Conservation (phyloP, 1,140 invertebrate genomes). For the Anagrus nilaparvatae region DNA sequence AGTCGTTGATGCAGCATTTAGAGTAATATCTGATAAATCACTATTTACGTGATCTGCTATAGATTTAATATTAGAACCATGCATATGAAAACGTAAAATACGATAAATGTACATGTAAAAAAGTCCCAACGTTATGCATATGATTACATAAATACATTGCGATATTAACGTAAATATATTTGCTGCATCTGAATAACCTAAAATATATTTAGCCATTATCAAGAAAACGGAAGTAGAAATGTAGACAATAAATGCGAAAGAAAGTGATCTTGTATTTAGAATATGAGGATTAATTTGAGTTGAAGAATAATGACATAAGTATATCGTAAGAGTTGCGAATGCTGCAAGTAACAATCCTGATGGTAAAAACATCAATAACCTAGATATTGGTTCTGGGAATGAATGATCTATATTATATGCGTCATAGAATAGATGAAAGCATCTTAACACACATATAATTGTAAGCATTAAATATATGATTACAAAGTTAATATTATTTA, state of each 20-base stretch:
- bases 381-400: constrained; percentile 66
- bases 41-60: constrained; percentile 31
- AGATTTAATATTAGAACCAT: constrained; percentile 29
- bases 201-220: constrained; percentile 56
- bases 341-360: constrained; percentile 75
- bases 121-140: constrained; percentile 67
- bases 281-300: constrained; percentile 40
- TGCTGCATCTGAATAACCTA: constrained; percentile 39
- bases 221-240: constrained; percentile 66
- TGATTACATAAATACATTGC: constrained; percentile 69
- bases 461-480: constrained; percentile 71
- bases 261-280: constrained; percentile 62
- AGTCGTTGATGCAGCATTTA: constrained; percentile 69
- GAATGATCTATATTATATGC: constrained; percentile 75
- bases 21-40: constrained; percentile 37
- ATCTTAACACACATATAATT: constrained; percentile 66
- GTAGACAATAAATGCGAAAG: constrained; percentile 62
- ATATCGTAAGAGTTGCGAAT: constrained; percentile 75
- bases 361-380: constrained; percentile 71
- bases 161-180: constrained; percentile 63
- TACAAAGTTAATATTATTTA: constrained; percentile 74
- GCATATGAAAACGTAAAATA: constrained; percentile 34
- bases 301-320: constrained; percentile 62
- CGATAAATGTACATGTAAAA: constrained; percentile 76
- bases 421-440: constrained; percentile 81